Base-by-base conservation (phyloP, 23 tunicate species). In the Halocynthia aurantium region DNA sequence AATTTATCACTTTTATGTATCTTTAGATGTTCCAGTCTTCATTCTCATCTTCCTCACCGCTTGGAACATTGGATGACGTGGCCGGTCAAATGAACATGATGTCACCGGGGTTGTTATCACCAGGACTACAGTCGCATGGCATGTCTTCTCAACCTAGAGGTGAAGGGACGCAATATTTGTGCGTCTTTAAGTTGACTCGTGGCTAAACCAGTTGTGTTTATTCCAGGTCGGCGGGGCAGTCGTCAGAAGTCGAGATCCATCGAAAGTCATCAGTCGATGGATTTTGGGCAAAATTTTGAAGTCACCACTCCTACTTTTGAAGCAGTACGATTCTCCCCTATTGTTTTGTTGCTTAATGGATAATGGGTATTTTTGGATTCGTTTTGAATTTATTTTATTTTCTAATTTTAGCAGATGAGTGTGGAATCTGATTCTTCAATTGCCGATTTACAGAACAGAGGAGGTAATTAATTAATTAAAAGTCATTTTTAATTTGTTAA, bases 181-280 rank as follows among this genome's bases (percentile, higher is more conserved):
- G 1, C 44, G 1, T 4, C 44, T 0, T 1, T 31, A 31, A 31
- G 44, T 31, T 31, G 44, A 31, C 44, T 31, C 44, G 44, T 31
- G 44, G 4, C 4, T 2, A n/a, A 65, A 65, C 0, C 70, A 5
- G 70, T 6, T 65, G 70, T 9, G 31, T 65, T 20, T 15, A 5
- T 52, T 52, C n/a, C 62, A 74, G 86, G 88, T 8, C 82, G 96
- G 11, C 70, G 88, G 62, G 82, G 54, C 19, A 85, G 89, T 8
- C 74, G 96, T 6, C 88, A 75, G 68, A 89, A 89, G 58, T 83
- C 95, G 12, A 57, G 67, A 17, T 78, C 95, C 0, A 78, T 67
- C 20, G 95, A 88, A 50, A 74, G 19, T 74, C 21, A 52, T 12
- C 64, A 74, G 4, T 31, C 44, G 44, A 31, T 31, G 44, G 44